Evolutionary conservation across 35 echinoderm and acorn worm genomes (phyloP), one percentile per base, ranked within the genome.

Genomic region (Antedon bifida): DNA sequence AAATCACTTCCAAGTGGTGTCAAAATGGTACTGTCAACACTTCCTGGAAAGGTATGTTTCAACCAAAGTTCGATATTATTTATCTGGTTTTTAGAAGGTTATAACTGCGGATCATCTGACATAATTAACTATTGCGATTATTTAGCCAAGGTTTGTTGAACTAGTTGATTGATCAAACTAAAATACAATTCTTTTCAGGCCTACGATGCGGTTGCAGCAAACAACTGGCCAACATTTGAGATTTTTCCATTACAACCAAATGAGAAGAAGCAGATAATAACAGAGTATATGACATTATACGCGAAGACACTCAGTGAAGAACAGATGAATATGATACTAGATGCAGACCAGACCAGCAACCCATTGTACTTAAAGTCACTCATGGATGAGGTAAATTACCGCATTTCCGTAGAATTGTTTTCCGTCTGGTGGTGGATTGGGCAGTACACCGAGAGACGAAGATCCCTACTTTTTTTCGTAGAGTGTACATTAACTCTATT

Each of bases 341-440:
- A 86, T 0, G 89, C 89, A 30, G 74, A 84, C 39, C 93, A 96
- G 39, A 96, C 86, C 75, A 78, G 75, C 30, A 91, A 91, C 34
- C 89, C 93, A 30, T 74, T 91, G 17, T 91, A 96, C 36, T 86
- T 96, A 30, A 96, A 91, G 74, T 86, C 93, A 46, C 76, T 96
- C 1, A 75, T 96, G 31, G 93, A 96, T 84, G 89, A 91, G 93
- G 89, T 91, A 83, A 56, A 7, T 7, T 7, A 7, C 38, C 14
- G 4, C 38, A 42, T 42, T 42, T 42, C n/a, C n/a, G n/a, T n/a
- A n/a, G n/a, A n/a, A n/a, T n/a, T n/a, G n/a, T n/a, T n/a, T n/a
- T n/a, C n/a, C n/a, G n/a, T n/a, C n/a, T n/a, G n/a, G n/a, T n/a
- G n/a, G n/a, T n/a, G n/a, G n/a, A n/a, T n/a, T n/a, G n/a, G n/a